phyloP scores from a whole-genome alignment of 2,113 vertebrate genomes.

The Thunnus thynnus region DNA sequence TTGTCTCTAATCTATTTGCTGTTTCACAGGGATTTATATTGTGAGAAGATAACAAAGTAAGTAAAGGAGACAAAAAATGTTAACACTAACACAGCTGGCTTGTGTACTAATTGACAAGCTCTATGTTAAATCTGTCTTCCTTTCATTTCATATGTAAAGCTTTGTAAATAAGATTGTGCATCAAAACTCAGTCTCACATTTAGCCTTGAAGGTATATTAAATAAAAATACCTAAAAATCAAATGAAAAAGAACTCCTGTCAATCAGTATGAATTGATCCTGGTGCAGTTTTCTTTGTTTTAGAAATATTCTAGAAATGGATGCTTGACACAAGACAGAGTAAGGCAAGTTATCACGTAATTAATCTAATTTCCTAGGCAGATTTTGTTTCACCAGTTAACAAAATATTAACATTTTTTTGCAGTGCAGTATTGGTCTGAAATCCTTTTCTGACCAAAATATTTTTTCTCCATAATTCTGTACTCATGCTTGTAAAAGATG shows the following conservation, averaged over 20 bases:
- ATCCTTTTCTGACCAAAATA: constrained; percentile 37
- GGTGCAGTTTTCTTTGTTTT: background rate
- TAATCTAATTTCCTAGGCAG: background rate
- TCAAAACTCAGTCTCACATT: background rate
- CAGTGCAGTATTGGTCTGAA: constrained; percentile 10
- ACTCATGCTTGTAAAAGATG: constrained; percentile 73
- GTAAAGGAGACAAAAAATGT: background rate
- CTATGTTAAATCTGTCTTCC: too few species aligned
- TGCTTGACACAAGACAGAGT: background rate
- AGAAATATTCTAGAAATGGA: background rate
- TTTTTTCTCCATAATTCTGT: constrained; percentile 54
- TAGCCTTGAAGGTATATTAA: background rate
- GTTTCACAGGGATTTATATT: background rate
- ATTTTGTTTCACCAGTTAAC: background rate
- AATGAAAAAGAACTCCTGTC: too few species aligned
- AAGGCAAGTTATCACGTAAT: background rate
- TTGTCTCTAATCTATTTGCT: background rate
- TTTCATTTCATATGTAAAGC: too few species aligned
- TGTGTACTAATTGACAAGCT: background rate
- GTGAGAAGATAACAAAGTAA: background rate
- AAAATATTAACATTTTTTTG: background rate
- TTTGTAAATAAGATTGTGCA: background rate
- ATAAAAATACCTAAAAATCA: too few species aligned
- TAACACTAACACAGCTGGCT: background rate
- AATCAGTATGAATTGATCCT: background rate